phyloP scores from a whole-genome alignment of 2,113 vertebrate genomes.

The Cricetomys ansorgei region DNA sequence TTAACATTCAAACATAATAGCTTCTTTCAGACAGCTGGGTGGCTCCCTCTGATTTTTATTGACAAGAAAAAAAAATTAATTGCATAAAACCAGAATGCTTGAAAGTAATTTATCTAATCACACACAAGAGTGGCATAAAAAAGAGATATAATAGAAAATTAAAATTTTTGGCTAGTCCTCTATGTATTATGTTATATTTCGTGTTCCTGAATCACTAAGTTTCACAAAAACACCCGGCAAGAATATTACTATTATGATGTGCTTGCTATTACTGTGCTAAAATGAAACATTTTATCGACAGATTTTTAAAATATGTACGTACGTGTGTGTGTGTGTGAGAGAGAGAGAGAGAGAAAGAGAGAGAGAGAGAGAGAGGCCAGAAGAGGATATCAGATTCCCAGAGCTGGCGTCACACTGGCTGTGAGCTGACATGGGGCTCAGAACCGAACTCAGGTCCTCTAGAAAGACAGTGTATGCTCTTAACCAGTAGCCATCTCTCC shows the following conservation, averaged over 20 bases:
- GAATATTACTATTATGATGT: not conserved
- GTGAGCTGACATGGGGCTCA: not conserved
- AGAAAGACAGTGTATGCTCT: not conserved
- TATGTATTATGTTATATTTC: constrained; percentile 29
- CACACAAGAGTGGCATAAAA: constrained; percentile 36
- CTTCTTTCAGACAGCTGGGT: constrained; percentile 45
- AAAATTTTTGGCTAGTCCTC: constrained; percentile 15
- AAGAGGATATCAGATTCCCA: not conserved
- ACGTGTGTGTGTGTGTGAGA: not conserved
- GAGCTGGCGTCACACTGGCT: not conserved
- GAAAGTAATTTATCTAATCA: constrained; percentile 67
- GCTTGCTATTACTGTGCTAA: constrained; percentile 30
- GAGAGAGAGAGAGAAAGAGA: not conserved
- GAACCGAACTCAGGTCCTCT: not conserved
- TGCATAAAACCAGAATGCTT: constrained; percentile 55
- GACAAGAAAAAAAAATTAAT: constrained; percentile 66
- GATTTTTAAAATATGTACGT: not conserved
- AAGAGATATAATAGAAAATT: constrained; percentile 51
- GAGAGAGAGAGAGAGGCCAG: no score
- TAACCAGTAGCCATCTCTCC: not conserved
- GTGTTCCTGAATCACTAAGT: constrained; percentile 17
- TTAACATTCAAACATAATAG: not conserved
- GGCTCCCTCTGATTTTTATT: constrained; percentile 52
- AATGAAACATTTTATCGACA: constrained; percentile 41
- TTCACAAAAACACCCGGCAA: constrained; percentile 31